phyloP scores from a whole-genome alignment of 2,888 invertebrate species.

The Rotaria socialis region DNA sequence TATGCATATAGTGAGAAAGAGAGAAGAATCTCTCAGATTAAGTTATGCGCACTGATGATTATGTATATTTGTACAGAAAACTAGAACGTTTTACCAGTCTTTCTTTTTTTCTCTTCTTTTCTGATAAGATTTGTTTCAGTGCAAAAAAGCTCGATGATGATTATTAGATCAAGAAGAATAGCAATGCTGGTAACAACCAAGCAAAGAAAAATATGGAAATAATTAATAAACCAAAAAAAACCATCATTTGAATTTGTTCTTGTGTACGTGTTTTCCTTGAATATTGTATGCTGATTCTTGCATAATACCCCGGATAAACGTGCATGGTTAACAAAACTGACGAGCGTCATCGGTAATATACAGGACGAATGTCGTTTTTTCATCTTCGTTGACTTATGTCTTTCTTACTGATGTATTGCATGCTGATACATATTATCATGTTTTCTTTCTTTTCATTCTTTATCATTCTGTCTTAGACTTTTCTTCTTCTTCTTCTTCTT shows the following conservation, averaged over 20 bases:
- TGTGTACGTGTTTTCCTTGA: neutral
- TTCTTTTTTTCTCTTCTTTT: slow-evolving; percentile 1
- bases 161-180: neutral
- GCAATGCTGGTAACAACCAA: neutral
- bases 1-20: neutral
- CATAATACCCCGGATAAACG: neutral
- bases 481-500: neutral
- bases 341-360: neutral
- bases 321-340: neutral
- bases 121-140: slow-evolving; percentile 19
- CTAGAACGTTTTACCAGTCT: neutral
- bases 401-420: neutral
- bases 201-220: neutral
- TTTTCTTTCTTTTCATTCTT: neutral
- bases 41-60: slow-evolving; percentile 22
- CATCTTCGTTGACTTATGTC: neutral
- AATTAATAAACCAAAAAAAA: neutral
- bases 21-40: neutral
- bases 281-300: neutral
- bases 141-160: slow-evolving; percentile 1
- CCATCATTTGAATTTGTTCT: slow-evolving; percentile 3
- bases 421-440: neutral
- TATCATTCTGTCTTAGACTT: neutral
- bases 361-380: slow-evolving; percentile 10
- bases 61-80: slow-evolving; percentile 1